Evolutionary conservation across 2,797 vertebrate species (phyloP).

Genomic region (Cynopterus sphinx): DNA sequence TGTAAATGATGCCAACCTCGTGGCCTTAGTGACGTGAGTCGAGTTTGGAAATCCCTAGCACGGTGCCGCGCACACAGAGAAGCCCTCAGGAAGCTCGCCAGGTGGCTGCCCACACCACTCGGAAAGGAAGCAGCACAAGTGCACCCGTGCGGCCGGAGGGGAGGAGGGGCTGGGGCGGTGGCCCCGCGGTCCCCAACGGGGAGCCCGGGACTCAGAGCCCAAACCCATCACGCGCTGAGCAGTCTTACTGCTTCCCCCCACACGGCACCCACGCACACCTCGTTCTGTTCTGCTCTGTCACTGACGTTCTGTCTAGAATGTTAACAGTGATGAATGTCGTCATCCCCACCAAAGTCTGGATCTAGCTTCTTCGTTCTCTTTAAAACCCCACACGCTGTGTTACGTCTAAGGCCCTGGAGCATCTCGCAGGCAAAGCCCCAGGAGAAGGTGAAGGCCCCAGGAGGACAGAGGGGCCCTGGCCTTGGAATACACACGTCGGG

Average conservation of each 20-base stretch:
- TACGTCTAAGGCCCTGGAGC: neutral
- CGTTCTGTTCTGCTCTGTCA: neutral
- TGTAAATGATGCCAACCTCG: neutral
- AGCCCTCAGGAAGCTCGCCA: neutral
- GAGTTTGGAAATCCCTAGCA: neutral
- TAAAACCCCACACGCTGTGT: neutral
- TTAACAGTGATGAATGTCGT: neutral
- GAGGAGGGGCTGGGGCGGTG: accelerated
- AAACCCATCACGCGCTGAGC: neutral
- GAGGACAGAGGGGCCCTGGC: too few species aligned
- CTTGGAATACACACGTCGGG: too few species aligned
- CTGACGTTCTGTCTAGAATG: neutral
- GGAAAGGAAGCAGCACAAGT: neutral
- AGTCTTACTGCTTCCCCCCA: neutral
- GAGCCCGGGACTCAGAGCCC: neutral
- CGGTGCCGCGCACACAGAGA: neutral
- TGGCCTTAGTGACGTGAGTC: neutral
- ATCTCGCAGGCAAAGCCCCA: neutral
- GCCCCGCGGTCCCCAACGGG: accelerated
- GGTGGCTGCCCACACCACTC: neutral
- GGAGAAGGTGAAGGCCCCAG: neutral
- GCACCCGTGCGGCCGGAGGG: accelerated
- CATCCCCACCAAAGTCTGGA: neutral
- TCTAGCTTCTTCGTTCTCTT: neutral
- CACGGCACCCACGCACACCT: neutral